Percentiles rank a stretch among this genome's conserved stretches.
Evolutionary conservation across 2,888 invertebrate species (phyloP).

Genomic region (Nebria brevicollis): DNA sequence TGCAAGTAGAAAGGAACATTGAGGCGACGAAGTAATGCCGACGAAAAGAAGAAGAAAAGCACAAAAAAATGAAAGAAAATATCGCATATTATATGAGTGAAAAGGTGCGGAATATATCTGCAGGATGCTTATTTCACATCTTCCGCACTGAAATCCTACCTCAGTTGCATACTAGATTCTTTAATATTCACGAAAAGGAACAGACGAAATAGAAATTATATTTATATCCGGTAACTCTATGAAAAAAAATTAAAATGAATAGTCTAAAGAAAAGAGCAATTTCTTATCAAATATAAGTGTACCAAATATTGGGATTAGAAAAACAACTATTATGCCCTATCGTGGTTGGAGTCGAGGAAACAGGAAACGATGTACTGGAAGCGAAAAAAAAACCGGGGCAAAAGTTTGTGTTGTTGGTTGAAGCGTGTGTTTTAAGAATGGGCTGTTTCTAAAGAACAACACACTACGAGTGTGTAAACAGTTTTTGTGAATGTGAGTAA

Average conservation of each 20-base stretch:
- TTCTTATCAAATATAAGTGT: neutral
- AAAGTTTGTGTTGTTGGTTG: conserved; percentile 15
- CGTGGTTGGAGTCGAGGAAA: neutral
- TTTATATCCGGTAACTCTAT: conserved; percentile 35
- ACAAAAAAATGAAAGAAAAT: conserved; percentile 18
- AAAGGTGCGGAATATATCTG: conserved; percentile 16
- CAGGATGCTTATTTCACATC: conserved; percentile 21
- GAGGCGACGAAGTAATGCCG: conserved; percentile 10
- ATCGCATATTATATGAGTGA: conserved; percentile 29
- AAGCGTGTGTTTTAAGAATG: conserved; percentile 20
- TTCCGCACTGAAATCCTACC: neutral
- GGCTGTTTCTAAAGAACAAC: conserved; percentile 9
- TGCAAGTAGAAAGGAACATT: neutral
- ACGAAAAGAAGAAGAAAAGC: conserved; percentile 18
- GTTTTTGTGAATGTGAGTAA: conserved; percentile 20
- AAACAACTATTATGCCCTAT: neutral
- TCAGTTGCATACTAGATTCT: conserved; percentile 7
- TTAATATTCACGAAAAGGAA: conserved; percentile 32
- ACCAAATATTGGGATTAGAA: neutral
- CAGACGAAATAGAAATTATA: conserved; percentile 43
- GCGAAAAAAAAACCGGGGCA: neutral
- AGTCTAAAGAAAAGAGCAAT: conserved; percentile 30
- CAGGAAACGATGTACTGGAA: neutral
- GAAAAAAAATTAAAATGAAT: conserved; percentile 30
- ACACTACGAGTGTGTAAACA: conserved; percentile 12